Evolutionary conservation across 2,888 invertebrate genomes (phyloP).

Genomic region (Drosophila atripex): DNA sequence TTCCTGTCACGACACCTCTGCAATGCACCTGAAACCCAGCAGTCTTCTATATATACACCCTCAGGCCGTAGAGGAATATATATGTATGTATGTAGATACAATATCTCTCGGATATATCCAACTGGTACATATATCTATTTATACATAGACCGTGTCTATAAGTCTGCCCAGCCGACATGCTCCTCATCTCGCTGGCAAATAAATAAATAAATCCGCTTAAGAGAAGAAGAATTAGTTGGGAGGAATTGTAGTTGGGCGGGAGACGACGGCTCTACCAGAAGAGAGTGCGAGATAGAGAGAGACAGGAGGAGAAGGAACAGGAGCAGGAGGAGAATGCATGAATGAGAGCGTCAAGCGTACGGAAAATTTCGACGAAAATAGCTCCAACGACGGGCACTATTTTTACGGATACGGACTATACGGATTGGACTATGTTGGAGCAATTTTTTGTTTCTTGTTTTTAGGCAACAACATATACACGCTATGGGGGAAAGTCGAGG

Average conservation of each 20-base stretch:
- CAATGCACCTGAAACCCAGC: slow-evolving; percentile 69
- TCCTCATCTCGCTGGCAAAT: slow-evolving; percentile 22
- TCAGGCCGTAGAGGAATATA: slow-evolving; percentile 7
- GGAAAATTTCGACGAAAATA: slow-evolving; percentile 78
- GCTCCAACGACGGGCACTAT: slow-evolving; percentile 77
- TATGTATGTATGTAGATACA: not conserved
- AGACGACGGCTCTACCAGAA: not conserved
- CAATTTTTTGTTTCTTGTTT: slow-evolving; percentile 13
- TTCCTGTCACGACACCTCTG: slow-evolving; percentile 77
- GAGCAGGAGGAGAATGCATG: slow-evolving; percentile 48
- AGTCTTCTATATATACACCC: not conserved
- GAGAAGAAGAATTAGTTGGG: not conserved
- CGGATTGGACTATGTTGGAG: slow-evolving; percentile 50
- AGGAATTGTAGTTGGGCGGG: not conserved
- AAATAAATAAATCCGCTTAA: slow-evolving; percentile 50
- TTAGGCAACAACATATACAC: too few relatives aligned
- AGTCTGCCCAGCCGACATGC: slow-evolving; percentile 31
- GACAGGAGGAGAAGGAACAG: not conserved
- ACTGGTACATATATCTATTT: slow-evolving; percentile 23
- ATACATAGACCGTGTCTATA: slow-evolving; percentile 11
- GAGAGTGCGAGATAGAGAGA: slow-evolving; percentile 1
- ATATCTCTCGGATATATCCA: slow-evolving; percentile 26
- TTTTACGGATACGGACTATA: slow-evolving; percentile 65
- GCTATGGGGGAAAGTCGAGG: too few relatives aligned
- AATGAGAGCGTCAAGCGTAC: slow-evolving; percentile 76